Evolutionary conservation across 2,888 invertebrate species (phyloP).

Genomic region (Drosophila quinaria): DNA sequence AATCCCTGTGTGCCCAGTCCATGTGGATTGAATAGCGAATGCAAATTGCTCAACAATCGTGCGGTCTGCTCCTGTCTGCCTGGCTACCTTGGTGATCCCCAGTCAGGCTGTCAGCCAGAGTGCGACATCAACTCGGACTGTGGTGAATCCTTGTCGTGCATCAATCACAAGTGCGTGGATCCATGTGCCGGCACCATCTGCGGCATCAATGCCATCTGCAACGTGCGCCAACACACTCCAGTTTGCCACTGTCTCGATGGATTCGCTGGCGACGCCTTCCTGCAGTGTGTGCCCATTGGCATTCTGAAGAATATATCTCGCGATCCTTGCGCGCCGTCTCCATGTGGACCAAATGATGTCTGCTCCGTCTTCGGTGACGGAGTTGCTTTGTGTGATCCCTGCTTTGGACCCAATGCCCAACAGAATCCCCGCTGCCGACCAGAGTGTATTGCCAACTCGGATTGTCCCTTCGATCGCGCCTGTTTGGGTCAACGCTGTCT

Average conservation of each 20-base stretch:
- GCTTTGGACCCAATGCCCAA: slow-evolving; percentile 89
- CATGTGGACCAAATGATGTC: slow-evolving; percentile 89
- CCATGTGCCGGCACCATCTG: slow-evolving; percentile 92
- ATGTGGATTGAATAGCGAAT: slow-evolving; percentile 93
- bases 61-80: slow-evolving; percentile 92
- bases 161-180: slow-evolving; percentile 91
- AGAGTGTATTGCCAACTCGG: slow-evolving; percentile 92
- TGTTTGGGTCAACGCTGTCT: slow-evolving; percentile 91
- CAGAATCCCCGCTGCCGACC: slow-evolving; percentile 92
- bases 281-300: slow-evolving; percentile 89
- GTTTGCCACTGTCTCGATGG: slow-evolving; percentile 92
- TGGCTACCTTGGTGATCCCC: slow-evolving; percentile 92
- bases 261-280: slow-evolving; percentile 92
- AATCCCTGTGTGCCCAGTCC: slow-evolving; percentile 91
- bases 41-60: slow-evolving; percentile 89
- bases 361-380: slow-evolving; percentile 91
- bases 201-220: slow-evolving; percentile 92
- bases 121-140: slow-evolving; percentile 94
- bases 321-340: slow-evolving; percentile 91
- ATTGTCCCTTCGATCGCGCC: slow-evolving; percentile 92
- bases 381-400: slow-evolving; percentile 93
- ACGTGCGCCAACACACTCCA: slow-evolving; percentile 93
- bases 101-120: slow-evolving; percentile 91
- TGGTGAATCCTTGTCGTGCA: slow-evolving; percentile 90
- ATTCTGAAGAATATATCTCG: slow-evolving; percentile 88